phyloP scores from a whole-genome alignment of 2,797 vertebrate genomes.

The Enteromius trimaculatus region DNA sequence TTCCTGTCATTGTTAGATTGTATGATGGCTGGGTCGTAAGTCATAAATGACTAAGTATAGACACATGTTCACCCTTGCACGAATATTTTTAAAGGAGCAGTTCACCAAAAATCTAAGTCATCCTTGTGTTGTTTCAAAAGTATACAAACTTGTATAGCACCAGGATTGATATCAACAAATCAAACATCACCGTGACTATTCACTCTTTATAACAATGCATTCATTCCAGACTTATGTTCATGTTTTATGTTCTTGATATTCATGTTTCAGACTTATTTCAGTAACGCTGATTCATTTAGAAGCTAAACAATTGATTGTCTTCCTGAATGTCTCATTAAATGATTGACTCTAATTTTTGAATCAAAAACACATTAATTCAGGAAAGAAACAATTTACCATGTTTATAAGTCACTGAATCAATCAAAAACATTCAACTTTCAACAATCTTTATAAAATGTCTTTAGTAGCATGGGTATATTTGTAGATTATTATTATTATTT shows the following conservation, averaged over 20 bases:
- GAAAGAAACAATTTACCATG: background rate
- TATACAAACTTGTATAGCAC: background rate
- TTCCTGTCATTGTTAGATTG: slow-evolving; percentile 38
- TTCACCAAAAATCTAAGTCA: background rate
- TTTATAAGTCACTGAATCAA: background rate
- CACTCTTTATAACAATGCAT: background rate
- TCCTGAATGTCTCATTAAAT: background rate
- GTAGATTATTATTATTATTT: too few species aligned
- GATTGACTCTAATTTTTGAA: background rate
- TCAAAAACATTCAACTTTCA: background rate
- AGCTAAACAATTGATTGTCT: background rate
- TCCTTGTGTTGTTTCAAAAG: background rate
- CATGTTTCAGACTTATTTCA: background rate
- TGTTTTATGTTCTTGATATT: too few species aligned
- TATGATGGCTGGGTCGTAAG: slow-evolving; percentile 7
- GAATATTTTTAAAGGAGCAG: background rate
- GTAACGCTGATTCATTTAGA: background rate
- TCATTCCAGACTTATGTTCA: background rate
- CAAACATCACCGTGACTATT: background rate
- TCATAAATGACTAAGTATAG: slow-evolving; percentile 37
- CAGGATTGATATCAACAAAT: background rate
- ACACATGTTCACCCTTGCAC: slow-evolving; percentile 25
- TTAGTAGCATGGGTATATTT: too few species aligned
- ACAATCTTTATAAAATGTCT: background rate
- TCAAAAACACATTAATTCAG: background rate